Evolutionary conservation across 2,888 invertebrate genomes (phyloP), one percentile per base, ranked within the genome.

Genomic region (Agrotis exclamationis): DNA sequence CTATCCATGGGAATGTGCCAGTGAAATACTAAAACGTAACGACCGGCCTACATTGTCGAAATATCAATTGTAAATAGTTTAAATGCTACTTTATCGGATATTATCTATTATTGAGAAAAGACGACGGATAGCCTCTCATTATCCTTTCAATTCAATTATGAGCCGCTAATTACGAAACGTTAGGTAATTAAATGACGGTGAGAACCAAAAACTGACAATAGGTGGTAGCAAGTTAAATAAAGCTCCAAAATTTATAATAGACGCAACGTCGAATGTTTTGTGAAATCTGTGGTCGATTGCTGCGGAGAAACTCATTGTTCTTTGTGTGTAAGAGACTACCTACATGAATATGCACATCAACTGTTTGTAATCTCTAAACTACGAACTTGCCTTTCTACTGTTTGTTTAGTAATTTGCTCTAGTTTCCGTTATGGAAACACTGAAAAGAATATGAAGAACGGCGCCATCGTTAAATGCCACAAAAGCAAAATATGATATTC

Each of bases 171-270:
- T 94, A 94, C 88, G 89, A 89, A 90, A 94, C 91, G 92, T 88
- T 91, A 89, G 92, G 91, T 91, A 94, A 95, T 95, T 94, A 94
- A 93, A 91, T 91, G 92, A 88, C 88, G 90, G 94, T 96, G 95
- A 93, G 95, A 96, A 95, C 93, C 89, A 72, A 93, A 94, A 93
- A 88, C 91, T 89, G 92, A 96, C 96, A 95, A 96, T 94, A 85
- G 93, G 85, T 85, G 82, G 89, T 91, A 91, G 93, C 88, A 89
- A 87, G 87, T 87, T 89, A 88, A 88, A 89, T 91, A 90, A 87
- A 89, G 88, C 79, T 84, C 88, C 78, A 83, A 87, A 91, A 89
- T 87, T 87, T 86, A 88, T 89, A 88, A 88, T 88, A 74, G 79
- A 79, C 59, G 74, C 60, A 88, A 85, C 85, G 77, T 87, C 83